These are phyloP conservation scores for Sarcophaga variegata DNA, from an alignment of 2,888 invertebrate genomes.

Conservation along the genomic window DNA sequence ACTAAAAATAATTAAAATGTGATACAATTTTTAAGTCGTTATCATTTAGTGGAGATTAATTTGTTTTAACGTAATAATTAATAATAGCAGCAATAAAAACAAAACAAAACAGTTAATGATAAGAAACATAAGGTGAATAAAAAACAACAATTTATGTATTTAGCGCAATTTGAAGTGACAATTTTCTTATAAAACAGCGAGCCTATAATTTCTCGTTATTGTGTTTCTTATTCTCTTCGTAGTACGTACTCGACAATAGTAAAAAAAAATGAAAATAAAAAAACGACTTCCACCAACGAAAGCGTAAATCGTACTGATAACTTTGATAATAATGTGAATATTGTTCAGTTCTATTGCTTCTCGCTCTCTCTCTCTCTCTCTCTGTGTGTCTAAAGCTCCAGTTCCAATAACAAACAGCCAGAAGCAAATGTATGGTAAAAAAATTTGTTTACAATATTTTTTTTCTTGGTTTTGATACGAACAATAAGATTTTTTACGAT, in stretches of 20 bases:
- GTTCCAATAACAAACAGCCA: conserved; percentile 10
- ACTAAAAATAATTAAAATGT: background rate
- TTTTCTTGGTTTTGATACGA: too few relatives aligned
- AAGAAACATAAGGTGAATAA: background rate
- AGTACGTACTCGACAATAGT: background rate
- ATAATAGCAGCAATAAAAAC: background rate
- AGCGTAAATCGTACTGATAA: conserved; percentile 64
- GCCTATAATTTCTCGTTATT: conserved; percentile 16
- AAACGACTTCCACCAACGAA: conserved; percentile 55
- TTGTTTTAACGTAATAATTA: background rate
- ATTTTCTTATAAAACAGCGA: conserved; percentile 2
- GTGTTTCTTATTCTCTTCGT: background rate
- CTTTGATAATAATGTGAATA: conserved; percentile 59
- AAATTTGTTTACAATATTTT: background rate
- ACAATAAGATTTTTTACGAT: too few relatives aligned
- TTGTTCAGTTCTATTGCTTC: conserved; percentile 8
- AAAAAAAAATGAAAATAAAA: background rate
- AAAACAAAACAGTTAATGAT: background rate
- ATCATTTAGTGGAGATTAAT: background rate
- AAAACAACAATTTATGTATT: background rate
- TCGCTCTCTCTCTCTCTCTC: too few relatives aligned
- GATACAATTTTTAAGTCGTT: background rate
- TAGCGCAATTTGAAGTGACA: background rate
- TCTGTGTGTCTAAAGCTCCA: background rate
- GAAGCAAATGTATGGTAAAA: conserved; percentile 26